These are phyloP conservation scores for Leuctra nigra DNA, from an alignment of 2,888 invertebrate species.

Conservation along the genomic window DNA sequence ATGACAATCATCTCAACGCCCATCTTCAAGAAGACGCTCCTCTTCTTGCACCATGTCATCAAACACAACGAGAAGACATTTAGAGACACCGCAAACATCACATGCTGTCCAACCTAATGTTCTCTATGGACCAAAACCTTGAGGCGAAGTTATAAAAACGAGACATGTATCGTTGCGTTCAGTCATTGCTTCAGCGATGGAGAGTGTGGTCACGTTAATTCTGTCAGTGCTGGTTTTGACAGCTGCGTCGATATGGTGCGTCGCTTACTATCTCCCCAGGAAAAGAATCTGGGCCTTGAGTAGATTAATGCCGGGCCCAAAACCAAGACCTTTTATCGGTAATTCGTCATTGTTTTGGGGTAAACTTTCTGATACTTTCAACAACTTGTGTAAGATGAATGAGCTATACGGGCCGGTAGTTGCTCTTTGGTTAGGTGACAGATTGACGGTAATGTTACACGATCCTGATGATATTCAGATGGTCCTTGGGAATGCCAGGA, in stretches of 20 bases:
- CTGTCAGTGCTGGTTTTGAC: background rate
- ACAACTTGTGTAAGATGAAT: background rate
- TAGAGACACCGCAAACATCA: background rate
- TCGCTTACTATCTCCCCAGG: background rate
- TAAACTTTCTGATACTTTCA: background rate
- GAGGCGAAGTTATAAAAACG: background rate
- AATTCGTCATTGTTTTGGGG: background rate
- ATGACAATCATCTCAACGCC: too few relatives aligned
- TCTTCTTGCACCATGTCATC: background rate
- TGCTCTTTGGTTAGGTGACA: background rate
- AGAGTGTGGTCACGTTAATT: background rate
- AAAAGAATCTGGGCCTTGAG: background rate
- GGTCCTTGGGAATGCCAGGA: background rate
- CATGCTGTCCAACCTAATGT: background rate
- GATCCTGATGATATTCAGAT: constrained; percentile 7
- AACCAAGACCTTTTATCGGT: background rate
- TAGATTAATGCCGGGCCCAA: background rate
- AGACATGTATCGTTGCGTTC: background rate
- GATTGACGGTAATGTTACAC: background rate
- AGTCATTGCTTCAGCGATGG: background rate
- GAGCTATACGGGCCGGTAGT: background rate
- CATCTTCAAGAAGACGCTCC: too few relatives aligned
- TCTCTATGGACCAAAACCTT: background rate
- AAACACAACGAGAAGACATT: background rate
- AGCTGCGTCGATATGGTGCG: background rate